These are phyloP conservation scores for Alitta virens DNA, from an alignment of 2,888 invertebrate genomes.

Conservation along the genomic window DNA sequence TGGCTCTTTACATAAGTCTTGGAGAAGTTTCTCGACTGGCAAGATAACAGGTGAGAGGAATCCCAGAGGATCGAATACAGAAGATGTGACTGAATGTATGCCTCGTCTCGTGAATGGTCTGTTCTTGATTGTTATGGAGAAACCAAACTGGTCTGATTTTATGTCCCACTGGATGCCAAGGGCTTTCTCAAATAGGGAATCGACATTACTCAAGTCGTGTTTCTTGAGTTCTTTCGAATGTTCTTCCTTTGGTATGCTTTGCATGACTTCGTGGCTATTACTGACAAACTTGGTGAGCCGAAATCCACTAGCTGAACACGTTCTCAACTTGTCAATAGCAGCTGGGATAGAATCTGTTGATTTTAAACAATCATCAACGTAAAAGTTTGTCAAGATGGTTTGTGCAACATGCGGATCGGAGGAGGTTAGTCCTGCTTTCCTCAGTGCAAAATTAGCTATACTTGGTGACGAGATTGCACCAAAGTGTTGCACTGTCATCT, in stretches of 20 bases:
- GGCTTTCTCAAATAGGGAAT: constrained; percentile 13
- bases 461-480: constrained; percentile 14
- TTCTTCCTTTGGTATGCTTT: too few species aligned
- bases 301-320: too few species aligned
- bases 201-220: constrained; percentile 15
- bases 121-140: constrained; percentile 15
- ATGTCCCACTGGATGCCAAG: constrained; percentile 23
- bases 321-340: too few species aligned
- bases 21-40: constrained; percentile 30
- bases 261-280: too few species aligned
- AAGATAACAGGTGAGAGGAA: constrained; percentile 31
- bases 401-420: constrained; percentile 9
- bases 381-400: too few species aligned
- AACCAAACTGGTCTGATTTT: constrained; percentile 13
- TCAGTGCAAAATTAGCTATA: constrained; percentile 17
- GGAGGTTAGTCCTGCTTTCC: constrained; percentile 23
- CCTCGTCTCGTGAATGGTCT: constrained; percentile 23
- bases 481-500: constrained; percentile 17
- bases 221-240: too few species aligned
- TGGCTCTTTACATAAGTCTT: constrained; percentile 25
- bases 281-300: too few species aligned
- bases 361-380: too few species aligned
- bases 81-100: constrained; percentile 24
- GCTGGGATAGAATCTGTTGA: too few species aligned
- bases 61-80: constrained; percentile 28